Percentiles rank a stretch among this genome's conserved stretches.
Evolutionary conservation across 2,113 vertebrate genomes (phyloP).

Genomic region (Alaudala cheleensis): DNA sequence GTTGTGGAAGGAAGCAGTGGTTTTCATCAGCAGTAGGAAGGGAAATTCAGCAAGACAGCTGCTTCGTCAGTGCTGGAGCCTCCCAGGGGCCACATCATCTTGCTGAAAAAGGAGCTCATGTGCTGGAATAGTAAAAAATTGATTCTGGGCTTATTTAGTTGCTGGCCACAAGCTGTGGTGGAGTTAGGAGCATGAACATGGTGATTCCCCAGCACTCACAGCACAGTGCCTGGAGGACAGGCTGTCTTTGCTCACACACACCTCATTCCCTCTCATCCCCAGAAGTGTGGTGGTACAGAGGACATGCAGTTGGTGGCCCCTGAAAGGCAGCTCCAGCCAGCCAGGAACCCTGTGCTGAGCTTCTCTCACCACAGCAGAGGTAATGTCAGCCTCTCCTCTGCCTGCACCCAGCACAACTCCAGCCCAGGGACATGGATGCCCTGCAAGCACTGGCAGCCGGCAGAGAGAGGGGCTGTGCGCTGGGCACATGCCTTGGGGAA

Average conservation of each 20-base stretch:
- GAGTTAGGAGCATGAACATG: accelerated
- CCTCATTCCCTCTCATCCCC: neutral
- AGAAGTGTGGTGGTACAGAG: neutral
- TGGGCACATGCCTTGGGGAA: neutral
- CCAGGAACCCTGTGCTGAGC: neutral
- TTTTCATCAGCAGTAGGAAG: neutral
- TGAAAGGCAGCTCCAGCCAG: neutral
- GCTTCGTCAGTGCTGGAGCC: neutral
- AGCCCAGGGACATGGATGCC: accelerated
- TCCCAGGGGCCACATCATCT: neutral
- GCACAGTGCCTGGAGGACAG: accelerated
- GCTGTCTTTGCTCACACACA: neutral
- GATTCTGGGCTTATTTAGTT: neutral
- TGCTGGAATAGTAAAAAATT: neutral
- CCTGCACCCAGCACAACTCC: neutral
- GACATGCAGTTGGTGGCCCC: neutral
- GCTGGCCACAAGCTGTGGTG: neutral
- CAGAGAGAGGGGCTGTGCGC: neutral
- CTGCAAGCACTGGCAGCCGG: neutral
- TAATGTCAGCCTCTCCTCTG: neutral
- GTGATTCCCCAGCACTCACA: accelerated
- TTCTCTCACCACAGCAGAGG: accelerated
- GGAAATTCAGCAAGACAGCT: slow-evolving; percentile 4
- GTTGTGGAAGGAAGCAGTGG: neutral
- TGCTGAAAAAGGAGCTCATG: neutral